phyloP scores from a whole-genome alignment of 2,113 vertebrate genomes.

The Panthera leo region DNA sequence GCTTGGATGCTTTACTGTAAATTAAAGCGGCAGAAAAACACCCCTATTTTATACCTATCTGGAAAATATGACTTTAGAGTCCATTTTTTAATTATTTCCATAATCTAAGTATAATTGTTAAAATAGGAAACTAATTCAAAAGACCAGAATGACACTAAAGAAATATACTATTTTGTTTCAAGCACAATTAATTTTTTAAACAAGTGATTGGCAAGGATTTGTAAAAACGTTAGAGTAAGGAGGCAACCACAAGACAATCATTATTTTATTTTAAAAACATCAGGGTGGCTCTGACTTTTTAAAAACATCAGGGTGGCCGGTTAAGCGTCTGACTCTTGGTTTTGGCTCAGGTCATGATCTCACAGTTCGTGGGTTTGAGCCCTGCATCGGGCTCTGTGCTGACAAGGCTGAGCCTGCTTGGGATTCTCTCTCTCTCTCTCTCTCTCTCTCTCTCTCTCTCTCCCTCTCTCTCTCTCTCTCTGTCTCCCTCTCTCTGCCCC shows the following conservation, averaged over 20 bases:
- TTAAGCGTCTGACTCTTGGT: background rate
- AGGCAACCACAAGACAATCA: background rate
- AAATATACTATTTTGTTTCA: background rate
- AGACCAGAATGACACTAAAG: background rate
- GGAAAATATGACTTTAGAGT: conserved; percentile 1
- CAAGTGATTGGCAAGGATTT: background rate
- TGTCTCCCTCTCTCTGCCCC: background rate
- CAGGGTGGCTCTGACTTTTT: background rate
- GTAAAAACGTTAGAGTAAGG: background rate
- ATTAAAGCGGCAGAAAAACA: background rate
- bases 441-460: background rate
- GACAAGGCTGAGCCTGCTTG: no score
- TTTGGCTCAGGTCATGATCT: background rate
- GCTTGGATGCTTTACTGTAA: background rate
- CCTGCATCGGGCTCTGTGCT: background rate
- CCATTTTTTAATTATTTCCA: background rate
- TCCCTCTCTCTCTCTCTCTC: background rate
- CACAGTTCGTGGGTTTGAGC: background rate
- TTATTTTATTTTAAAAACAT: conserved; percentile 1
- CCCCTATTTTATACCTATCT: background rate
- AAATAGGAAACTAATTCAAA: conserved; percentile 31
- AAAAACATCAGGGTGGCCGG: background rate
- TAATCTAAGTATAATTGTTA: conserved; percentile 6
- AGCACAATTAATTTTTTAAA: background rate
- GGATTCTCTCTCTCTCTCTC: background rate